Evolutionary conservation across 53 echinoderm and acorn worm species (phyloP).

Genomic region (Zoroaster sp.): DNA sequence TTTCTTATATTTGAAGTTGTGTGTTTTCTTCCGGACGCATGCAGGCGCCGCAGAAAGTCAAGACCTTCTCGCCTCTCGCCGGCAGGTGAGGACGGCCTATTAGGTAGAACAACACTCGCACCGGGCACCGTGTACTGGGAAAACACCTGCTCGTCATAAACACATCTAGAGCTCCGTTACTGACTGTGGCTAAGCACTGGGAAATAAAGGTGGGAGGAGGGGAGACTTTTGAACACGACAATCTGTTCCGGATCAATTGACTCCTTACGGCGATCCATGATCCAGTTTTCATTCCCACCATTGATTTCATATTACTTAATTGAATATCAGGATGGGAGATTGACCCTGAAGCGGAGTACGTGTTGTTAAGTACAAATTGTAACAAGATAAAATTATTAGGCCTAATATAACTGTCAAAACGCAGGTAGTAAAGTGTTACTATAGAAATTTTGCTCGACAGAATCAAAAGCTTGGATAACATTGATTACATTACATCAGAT

Average conservation of each 20-base stretch:
- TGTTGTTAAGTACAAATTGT: background rate
- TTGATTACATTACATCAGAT: background rate
- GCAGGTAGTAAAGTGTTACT: background rate
- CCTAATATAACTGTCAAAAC: background rate
- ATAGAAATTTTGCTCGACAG: background rate
- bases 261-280: background rate
- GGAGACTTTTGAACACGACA: background rate
- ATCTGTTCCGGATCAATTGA: background rate
- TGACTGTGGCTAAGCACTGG: background rate
- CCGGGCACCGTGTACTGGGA: background rate
- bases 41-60: constrained; percentile 12
- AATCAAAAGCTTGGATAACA: background rate
- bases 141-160: constrained; percentile 20
- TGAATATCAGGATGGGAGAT: background rate
- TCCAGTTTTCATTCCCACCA: background rate
- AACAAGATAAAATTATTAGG: background rate
- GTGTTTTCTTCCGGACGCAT: constrained; percentile 13
- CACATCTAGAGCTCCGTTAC: background rate
- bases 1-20: background rate
- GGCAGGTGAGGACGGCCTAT: constrained; percentile 11
- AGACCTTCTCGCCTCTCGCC: background rate
- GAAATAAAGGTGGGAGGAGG: background rate
- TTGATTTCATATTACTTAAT: background rate
- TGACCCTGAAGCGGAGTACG: background rate
- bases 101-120: background rate